These are phyloP conservation scores for Antheraea yamamai DNA, from an alignment of 2,888 invertebrate species.

Conservation along the genomic window DNA sequence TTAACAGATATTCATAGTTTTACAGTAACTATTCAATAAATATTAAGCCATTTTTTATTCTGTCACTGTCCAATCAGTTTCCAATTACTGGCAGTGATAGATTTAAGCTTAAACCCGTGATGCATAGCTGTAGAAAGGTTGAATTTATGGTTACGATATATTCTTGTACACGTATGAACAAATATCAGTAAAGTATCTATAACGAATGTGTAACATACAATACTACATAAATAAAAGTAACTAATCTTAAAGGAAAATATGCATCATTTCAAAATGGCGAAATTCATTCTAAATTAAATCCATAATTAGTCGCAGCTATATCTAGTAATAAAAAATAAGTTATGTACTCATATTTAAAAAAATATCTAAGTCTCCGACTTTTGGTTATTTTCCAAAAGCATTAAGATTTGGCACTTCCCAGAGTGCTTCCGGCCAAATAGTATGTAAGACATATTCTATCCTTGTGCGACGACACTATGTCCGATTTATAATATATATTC, in stretches of 20 bases:
- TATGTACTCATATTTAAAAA: slow-evolving; percentile 12
- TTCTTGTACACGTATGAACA: no score
- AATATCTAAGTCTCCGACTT: slow-evolving; percentile 27
- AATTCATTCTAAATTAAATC: not conserved
- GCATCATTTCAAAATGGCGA: no score
- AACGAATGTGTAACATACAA: no score
- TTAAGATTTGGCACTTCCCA: slow-evolving; percentile 57
- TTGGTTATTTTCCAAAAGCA: slow-evolving; percentile 44
- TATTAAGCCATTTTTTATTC: not conserved
- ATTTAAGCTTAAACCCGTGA: no score
- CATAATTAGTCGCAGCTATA: not conserved
- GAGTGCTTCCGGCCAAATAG: slow-evolving; percentile 52
- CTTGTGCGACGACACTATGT: slow-evolving; percentile 23
- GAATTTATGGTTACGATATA: no score
- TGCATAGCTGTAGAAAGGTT: no score
- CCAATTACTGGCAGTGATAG: not conserved
- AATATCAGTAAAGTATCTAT: no score
- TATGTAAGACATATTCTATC: slow-evolving; percentile 28
- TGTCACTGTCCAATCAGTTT: not conserved
- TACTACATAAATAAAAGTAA: no score
- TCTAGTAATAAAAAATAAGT: slow-evolving; percentile 25
- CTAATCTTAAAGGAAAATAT: no score
- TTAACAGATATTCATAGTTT: not conserved
- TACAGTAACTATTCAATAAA: not conserved
- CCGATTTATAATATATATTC: not conserved